Conservation (phyloP, 2,113 vertebrate species). For the Carassius gibelio region DNA sequence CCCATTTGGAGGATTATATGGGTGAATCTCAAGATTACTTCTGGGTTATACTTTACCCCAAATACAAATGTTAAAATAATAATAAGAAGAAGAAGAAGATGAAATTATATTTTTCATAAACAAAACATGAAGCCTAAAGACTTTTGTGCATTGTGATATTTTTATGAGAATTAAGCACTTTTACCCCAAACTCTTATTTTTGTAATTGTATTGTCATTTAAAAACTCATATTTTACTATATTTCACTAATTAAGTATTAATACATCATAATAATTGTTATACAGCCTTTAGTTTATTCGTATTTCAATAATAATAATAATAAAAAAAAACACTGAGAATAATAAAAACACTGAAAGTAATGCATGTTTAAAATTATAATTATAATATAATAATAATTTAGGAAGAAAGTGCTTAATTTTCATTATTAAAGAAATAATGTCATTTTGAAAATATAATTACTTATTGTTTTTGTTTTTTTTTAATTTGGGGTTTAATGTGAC, state of each 20-base stretch:
- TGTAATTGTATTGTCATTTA: too few relatives aligned
- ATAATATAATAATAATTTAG: too few relatives aligned
- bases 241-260: background rate
- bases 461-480: background rate
- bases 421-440: background rate
- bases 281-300: background rate
- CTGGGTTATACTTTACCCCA: background rate
- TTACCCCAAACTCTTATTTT: background rate
- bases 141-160: background rate
- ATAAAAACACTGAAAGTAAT: too few relatives aligned
- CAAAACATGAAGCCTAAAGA: background rate
- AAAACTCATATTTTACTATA: too few relatives aligned
- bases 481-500: background rate
- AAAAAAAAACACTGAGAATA: too few relatives aligned
- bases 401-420: background rate
- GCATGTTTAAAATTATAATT: too few relatives aligned
- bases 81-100: too few relatives aligned
- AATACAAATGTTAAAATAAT: background rate
- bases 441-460: too few relatives aligned
- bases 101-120: background rate
- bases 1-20: background rate
- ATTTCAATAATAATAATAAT: background rate
- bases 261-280: background rate
- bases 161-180: background rate
- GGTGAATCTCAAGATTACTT: slow-evolving; percentile 47